Conservation (phyloP, 2,888 invertebrate species). For the Agonum fuliginosum region DNA sequence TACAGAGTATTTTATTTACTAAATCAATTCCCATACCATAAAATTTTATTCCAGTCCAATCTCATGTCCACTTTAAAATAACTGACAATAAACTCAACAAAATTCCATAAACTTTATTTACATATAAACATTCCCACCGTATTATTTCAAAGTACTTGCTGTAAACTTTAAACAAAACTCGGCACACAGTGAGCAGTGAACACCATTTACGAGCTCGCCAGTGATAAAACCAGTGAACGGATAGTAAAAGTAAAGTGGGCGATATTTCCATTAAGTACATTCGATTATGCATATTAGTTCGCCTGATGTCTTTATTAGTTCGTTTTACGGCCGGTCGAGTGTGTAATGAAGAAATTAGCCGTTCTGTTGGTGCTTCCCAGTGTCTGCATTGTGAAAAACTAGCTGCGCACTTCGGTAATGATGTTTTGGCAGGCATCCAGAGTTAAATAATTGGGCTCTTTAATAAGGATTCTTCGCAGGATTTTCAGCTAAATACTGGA, state of each 20-base stretch:
- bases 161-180: not conserved
- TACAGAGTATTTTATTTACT: not conserved
- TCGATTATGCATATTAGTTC: slow-evolving; percentile 58
- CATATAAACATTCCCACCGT: not conserved
- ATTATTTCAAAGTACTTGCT: not conserved
- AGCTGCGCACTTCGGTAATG: too few relatives aligned
- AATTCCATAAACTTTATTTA: not conserved
- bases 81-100: too few relatives aligned
- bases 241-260: slow-evolving; percentile 56
- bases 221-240: slow-evolving; percentile 48
- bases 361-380: not conserved
- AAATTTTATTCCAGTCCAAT: not conserved
- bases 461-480: slow-evolving; percentile 18
- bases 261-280: slow-evolving; percentile 53
- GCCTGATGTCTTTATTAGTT: slow-evolving; percentile 57
- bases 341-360: slow-evolving; percentile 40
- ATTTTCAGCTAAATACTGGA: slow-evolving; percentile 20
- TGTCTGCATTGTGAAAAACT: not conserved
- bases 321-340: slow-evolving; percentile 33
- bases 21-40: not conserved
- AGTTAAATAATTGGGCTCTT: slow-evolving; percentile 22
- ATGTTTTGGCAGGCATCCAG: slow-evolving; percentile 18
- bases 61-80: not conserved
- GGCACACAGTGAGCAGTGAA: not conserved
- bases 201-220: slow-evolving; percentile 45